A percentile compares a stretch with the other conserved stretches of the same genome.
These are phyloP conservation scores for Sebastes elongatus DNA, from an alignment of 2,797 vertebrate genomes.

Conservation along the genomic window DNA sequence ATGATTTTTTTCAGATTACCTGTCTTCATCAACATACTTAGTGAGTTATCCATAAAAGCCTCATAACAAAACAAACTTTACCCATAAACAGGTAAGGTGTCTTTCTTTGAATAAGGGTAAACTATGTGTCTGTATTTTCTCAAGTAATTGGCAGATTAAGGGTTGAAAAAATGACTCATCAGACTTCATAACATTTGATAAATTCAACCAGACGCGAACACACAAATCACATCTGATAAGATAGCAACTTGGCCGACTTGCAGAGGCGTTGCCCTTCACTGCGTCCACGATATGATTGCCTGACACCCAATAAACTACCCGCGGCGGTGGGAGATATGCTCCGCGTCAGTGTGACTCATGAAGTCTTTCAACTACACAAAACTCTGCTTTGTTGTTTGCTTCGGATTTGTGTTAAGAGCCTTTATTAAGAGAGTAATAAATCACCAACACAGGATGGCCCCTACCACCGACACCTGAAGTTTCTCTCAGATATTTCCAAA, in stretches of 20 bases:
- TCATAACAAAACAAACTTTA: background rate
- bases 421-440: slow-evolving; percentile 65
- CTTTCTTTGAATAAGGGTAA: background rate
- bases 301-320: slow-evolving; percentile 19
- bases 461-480: too few species aligned
- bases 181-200: slow-evolving; percentile 55
- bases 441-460: slow-evolving; percentile 18
- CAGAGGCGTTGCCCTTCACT: slow-evolving; percentile 38
- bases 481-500: background rate
- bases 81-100: background rate
- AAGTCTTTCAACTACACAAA: slow-evolving; percentile 26
- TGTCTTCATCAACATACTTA: background rate
- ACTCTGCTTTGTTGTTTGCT: slow-evolving; percentile 43
- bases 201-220: slow-evolving; percentile 45
- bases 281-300: slow-evolving; percentile 34
- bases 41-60: background rate
- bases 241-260: slow-evolving; percentile 60
- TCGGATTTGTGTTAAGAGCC: slow-evolving; percentile 49
- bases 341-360: slow-evolving; percentile 44
- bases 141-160: background rate
- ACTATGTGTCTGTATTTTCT: background rate
- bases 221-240: slow-evolving; percentile 72
- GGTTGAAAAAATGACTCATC: background rate
- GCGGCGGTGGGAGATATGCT: background rate
- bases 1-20: too few species aligned